Base-by-base conservation (phyloP, 2,797 vertebrate species). In the Apogon hyalosoma region DNA sequence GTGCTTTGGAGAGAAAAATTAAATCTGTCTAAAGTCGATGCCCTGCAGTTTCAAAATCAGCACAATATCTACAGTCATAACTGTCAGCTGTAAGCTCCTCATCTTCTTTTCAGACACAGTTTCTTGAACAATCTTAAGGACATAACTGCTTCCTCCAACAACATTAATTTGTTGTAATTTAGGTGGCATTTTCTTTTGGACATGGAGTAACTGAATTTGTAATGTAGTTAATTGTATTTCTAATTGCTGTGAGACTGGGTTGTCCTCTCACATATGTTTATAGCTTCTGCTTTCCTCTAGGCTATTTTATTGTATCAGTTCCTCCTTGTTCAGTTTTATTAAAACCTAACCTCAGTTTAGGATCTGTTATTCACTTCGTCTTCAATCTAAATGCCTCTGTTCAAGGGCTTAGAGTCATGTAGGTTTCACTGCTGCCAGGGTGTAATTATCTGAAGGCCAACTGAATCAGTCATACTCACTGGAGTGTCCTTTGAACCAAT, bases 381-480 rank as follows among this genome's bases (percentile, higher is more conserved):
- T 24, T 21, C 69, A 67, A 42, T 18, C 36, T 9, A 18, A 9
- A 36, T n/a, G 28, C 11, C 19, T 2, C 1, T 5, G 2, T 31
- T 28, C n/a, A 33, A 36, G 9, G 10, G 2, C n/a, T n/a, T n/a
- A n/a, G n/a, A 39, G 69, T 52, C 43, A 28, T 7, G 4, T 15
- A 43, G 36, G 43, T 10, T 9, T 0, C 6, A 38, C n/a, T 2
- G 7, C 36, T 63, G 53, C 28, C 55, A 75, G 16, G 41, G 43
- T 0, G 2, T 19, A 53, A 75, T 66, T 55, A 49, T 54, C 68
- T 40, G 49, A 72, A 61, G 9, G 38, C 15, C 41, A 72, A 18
- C 61, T 0, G 0, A 73, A 73, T 77, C 52, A 60, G 21, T 48
- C 15, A 15, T 2, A 15, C 40, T 72, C 73, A 77, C 50, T 47